Conservation (phyloP, 2,113 vertebrate species). For the Urocolius indicus region DNA sequence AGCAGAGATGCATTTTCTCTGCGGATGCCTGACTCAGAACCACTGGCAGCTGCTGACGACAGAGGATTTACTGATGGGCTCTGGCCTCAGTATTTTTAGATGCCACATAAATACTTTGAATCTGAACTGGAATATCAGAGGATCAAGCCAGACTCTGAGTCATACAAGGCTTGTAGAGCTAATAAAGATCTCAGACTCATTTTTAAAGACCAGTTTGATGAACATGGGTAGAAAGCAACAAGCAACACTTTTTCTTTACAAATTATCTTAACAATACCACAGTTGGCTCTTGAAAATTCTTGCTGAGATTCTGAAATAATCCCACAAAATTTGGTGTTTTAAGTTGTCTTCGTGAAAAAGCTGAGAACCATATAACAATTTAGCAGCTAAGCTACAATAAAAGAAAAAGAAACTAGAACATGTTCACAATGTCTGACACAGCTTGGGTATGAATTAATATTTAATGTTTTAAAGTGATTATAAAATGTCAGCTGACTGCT, state of each 20-base stretch:
- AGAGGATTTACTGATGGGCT: background rate
- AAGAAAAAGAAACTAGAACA: background rate
- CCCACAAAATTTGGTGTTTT: background rate
- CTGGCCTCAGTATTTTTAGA: background rate
- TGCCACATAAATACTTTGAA: background rate
- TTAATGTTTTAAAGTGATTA: background rate
- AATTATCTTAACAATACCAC: background rate
- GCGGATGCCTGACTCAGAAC: background rate
- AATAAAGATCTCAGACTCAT: background rate
- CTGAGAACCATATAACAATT: background rate
- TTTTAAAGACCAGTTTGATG: background rate
- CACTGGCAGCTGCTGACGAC: accelerated
- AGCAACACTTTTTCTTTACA: background rate
- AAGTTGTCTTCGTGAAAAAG: background rate
- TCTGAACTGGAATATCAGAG: background rate
- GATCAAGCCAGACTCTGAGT: background rate
- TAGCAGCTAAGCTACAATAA: background rate
- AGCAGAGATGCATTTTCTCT: background rate
- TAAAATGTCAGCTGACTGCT: background rate
- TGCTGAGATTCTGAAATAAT: background rate
- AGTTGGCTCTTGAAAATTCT: background rate
- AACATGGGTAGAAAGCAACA: background rate
- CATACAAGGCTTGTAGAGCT: background rate
- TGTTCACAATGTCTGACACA: background rate
- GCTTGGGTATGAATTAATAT: background rate